Evolutionary conservation across 2,113 vertebrate genomes (phyloP).

Genomic region (Origma solitaria): DNA sequence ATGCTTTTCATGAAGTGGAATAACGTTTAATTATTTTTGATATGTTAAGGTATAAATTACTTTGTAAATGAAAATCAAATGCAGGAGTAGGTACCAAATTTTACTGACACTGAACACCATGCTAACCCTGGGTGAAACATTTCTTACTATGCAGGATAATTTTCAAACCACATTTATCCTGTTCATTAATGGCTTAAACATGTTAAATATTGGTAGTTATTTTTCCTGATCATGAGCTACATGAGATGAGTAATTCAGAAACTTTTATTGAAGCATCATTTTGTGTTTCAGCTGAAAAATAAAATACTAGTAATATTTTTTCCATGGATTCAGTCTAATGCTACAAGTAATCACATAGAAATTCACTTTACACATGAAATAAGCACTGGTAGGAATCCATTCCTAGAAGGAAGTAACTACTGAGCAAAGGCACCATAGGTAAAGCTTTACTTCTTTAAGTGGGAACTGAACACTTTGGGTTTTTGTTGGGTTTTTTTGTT

Average conservation of each 20-base stretch:
- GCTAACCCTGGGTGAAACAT: background rate
- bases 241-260: background rate
- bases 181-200: background rate
- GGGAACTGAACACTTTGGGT: background rate
- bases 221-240: background rate
- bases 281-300: constrained; percentile 9
- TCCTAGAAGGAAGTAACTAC: background rate
- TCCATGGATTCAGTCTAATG: background rate
- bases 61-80: constrained; percentile 7
- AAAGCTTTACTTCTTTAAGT: background rate
- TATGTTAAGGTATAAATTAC: background rate
- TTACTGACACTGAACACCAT: background rate
- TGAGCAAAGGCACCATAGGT: background rate
- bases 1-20: background rate
- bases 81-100: background rate
- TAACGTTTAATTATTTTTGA: constrained; percentile 28
- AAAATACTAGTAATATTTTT: background rate
- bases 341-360: background rate
- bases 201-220: background rate
- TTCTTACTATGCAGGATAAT: background rate
- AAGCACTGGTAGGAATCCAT: background rate
- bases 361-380: background rate
- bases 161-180: constrained; percentile 2
- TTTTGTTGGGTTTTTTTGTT: too few relatives aligned
- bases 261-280: constrained; percentile 14